phyloP scores from a whole-genome alignment of 2,888 invertebrate species.

The Lithosia quadra region DNA sequence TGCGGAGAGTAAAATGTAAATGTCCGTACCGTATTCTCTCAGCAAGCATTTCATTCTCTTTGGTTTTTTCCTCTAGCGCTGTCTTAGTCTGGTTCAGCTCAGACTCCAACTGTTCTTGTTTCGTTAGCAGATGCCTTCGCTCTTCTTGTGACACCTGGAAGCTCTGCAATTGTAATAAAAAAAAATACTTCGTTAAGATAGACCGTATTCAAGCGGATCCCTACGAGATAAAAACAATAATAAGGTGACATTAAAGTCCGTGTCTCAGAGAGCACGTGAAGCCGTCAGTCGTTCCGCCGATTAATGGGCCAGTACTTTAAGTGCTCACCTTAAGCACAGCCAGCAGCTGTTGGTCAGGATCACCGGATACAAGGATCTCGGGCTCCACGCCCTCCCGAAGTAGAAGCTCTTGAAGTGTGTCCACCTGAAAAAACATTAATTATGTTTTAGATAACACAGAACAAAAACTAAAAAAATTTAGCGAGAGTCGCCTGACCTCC shows the following conservation, averaged over 20 bases:
- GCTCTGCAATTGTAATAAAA: not conserved
- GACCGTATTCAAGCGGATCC: too few species aligned
- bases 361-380: slow-evolving; percentile 89
- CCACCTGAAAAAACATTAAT: slow-evolving; percentile 87
- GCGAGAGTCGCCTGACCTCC: too few species aligned
- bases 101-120: slow-evolving; percentile 92
- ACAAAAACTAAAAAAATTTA: too few species aligned
- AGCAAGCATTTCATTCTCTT: slow-evolving; percentile 89
- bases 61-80: slow-evolving; percentile 87
- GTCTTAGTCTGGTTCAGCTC: slow-evolving; percentile 90
- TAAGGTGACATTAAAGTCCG: too few species aligned
- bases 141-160: slow-evolving; percentile 91
- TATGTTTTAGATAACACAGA: too few species aligned
- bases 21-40: slow-evolving; percentile 89
- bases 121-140: slow-evolving; percentile 90
- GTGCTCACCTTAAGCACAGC: slow-evolving; percentile 91
- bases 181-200: too few species aligned
- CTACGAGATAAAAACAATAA: too few species aligned
- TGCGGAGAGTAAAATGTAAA: too few species aligned
- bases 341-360: slow-evolving; percentile 93
- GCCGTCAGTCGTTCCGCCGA: too few species aligned
- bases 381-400: slow-evolving; percentile 90
- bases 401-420: slow-evolving; percentile 93
- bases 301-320: too few species aligned
- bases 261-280: too few species aligned